Conservation (phyloP, 2,797 vertebrate species). For the Notoglanidium macrostoma region DNA sequence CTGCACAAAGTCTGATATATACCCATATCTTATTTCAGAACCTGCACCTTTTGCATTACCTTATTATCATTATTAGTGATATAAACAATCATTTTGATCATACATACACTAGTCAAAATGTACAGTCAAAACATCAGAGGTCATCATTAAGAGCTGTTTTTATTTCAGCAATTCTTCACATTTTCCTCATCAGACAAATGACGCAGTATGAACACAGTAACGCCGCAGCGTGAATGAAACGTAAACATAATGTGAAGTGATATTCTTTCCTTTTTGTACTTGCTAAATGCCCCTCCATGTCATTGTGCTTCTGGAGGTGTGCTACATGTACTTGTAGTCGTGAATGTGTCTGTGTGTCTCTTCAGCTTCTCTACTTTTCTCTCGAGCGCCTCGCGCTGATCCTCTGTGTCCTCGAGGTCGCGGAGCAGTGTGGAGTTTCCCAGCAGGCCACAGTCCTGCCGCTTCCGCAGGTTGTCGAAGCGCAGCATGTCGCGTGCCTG, state of each 20-base stretch:
- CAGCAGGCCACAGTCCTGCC: conserved; percentile 72
- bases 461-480: conserved; percentile 68
- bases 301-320: neutral
- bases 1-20: too few relatives aligned
- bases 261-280: neutral
- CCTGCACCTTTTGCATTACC: too few relatives aligned
- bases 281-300: too few relatives aligned
- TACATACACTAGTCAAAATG: neutral
- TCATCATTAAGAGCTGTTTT: neutral
- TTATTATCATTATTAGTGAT: too few relatives aligned
- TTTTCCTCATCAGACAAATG: neutral
- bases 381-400: conserved; percentile 56
- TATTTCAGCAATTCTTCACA: neutral
- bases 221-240: neutral
- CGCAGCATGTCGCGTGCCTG: conserved; percentile 67
- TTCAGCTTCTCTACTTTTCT: conserved; percentile 59
- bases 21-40: too few relatives aligned
- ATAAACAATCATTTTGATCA: too few relatives aligned
- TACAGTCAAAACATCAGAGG: neutral
- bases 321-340: neutral
- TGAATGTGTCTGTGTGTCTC: neutral
- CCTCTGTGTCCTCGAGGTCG: conserved; percentile 78
- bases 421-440: conserved; percentile 72
- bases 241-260: neutral
- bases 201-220: neutral